phyloP scores from a whole-genome alignment of 2,888 invertebrate species.

The Mamestra brassicae region DNA sequence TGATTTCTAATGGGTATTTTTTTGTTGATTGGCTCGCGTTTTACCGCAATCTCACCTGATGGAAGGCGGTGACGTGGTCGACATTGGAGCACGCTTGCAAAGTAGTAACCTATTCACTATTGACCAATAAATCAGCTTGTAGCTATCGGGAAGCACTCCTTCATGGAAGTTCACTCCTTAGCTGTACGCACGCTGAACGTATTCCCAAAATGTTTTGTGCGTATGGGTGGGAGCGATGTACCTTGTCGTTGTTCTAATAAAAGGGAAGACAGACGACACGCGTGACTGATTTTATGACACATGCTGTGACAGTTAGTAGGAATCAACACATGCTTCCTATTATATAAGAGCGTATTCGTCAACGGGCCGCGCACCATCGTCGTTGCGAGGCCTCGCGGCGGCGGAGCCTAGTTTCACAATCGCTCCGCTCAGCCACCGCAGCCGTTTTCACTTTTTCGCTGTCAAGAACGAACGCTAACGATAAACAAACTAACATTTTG shows the following conservation, averaged over 20 bases:
- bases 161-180: not conserved
- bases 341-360: slow-evolving; percentile 76
- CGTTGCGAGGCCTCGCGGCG: slow-evolving; percentile 76
- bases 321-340: slow-evolving; percentile 76
- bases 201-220: not conserved
- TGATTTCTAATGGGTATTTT: not conserved
- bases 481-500: slow-evolving; percentile 90
- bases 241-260: slow-evolving; percentile 31
- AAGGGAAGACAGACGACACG: slow-evolving; percentile 54
- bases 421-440: slow-evolving; percentile 82
- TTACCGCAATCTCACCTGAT: too few relatives aligned
- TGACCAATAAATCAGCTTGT: not conserved
- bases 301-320: slow-evolving; percentile 68
- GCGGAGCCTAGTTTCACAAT: slow-evolving; percentile 88
- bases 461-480: slow-evolving; percentile 90
- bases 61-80: not conserved
- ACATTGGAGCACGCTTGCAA: not conserved
- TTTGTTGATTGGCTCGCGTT: not conserved
- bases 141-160: not conserved
- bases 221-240: too few relatives aligned
- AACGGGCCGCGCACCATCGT: slow-evolving; percentile 76
- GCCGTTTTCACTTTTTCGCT: slow-evolving; percentile 91
- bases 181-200: not conserved
- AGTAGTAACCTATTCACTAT: not conserved
- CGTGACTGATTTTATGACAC: slow-evolving; percentile 55